A percentile compares a stretch with the other conserved stretches of the same genome.
phyloP scores from a whole-genome alignment of 2,888 invertebrate genomes.

The Caprella mutica region DNA sequence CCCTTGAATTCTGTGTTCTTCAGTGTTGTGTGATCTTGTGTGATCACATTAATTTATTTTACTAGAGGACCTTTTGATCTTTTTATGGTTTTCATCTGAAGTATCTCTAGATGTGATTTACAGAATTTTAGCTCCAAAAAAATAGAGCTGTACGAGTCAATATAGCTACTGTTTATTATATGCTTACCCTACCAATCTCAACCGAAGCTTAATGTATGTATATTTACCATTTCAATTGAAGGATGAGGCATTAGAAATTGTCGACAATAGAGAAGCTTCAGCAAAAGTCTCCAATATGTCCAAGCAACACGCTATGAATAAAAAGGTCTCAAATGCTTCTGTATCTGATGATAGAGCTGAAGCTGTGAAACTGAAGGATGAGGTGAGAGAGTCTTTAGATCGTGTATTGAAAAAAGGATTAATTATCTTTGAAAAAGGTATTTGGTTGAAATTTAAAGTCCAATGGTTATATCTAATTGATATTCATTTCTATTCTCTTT shows the following conservation, averaged over 20 bases:
- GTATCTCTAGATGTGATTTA: too few species aligned
- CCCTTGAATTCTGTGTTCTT: too few species aligned
- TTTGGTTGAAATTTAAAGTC: too few species aligned
- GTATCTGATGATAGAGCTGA: neutral
- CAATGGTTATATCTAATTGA: neutral
- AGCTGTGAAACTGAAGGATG: conserved; percentile 7
- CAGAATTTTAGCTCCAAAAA: too few species aligned
- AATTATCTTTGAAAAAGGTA: neutral
- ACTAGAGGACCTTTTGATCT: too few species aligned
- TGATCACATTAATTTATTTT: too few species aligned
- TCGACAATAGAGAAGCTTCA: neutral
- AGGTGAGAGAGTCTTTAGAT: neutral
- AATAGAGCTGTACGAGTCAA: too few species aligned
- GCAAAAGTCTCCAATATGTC: neutral
- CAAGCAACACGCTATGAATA: neutral
- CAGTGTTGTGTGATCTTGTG: too few species aligned
- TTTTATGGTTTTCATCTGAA: too few species aligned
- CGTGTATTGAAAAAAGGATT: too few species aligned
- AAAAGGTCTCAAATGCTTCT: neutral
- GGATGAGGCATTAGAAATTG: neutral
- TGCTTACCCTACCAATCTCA: neutral
- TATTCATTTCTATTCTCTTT: neutral
- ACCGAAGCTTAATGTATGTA: neutral
- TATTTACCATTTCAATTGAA: neutral
- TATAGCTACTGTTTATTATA: too few species aligned